Evolutionary conservation across 1,140 invertebrate genomes (phyloP).

Genomic region (Dendrolimus kikuchii): DNA sequence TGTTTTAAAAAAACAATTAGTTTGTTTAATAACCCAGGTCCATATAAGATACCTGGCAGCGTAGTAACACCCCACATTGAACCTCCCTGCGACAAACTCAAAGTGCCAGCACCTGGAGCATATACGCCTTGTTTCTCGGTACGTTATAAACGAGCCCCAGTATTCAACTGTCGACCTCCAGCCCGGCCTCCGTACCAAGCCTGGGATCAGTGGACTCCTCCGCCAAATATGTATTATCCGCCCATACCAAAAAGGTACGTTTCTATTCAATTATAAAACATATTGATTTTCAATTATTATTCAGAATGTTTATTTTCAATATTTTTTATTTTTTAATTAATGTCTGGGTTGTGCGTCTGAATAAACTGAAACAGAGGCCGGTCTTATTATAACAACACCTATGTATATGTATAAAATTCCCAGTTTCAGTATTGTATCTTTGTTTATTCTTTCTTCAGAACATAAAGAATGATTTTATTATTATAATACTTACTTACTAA

Average conservation of each 20-base stretch:
- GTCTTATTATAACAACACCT: too few relatives aligned
- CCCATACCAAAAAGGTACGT: constrained; percentile 29
- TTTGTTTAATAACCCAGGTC: constrained; percentile 20
- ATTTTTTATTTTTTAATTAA: too few relatives aligned
- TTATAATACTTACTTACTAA: too few relatives aligned
- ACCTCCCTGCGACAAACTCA: constrained; percentile 11
- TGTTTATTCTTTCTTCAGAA: too few relatives aligned
- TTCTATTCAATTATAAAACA: background rate
- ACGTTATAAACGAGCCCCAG: constrained; percentile 30
- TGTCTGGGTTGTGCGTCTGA: too few relatives aligned
- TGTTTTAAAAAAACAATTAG: background rate
- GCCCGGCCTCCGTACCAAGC: constrained; percentile 32
- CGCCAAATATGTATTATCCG: constrained; percentile 58
- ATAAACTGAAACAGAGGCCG: too few relatives aligned
- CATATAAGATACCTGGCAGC: constrained; percentile 31
- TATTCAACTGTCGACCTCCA: constrained; percentile 29
- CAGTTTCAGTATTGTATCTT: too few relatives aligned
- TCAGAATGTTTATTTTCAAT: too few relatives aligned
- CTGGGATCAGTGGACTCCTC: constrained; percentile 47
- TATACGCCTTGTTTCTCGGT: constrained; percentile 18
- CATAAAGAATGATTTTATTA: too few relatives aligned
- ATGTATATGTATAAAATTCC: too few relatives aligned
- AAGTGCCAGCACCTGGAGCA: constrained; percentile 33
- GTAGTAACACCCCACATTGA: constrained; percentile 26
- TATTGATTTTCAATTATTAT: too few relatives aligned